Evolutionary conservation across 2,797 vertebrate genomes (phyloP).

Genomic region (Cryptoprocta ferox): DNA sequence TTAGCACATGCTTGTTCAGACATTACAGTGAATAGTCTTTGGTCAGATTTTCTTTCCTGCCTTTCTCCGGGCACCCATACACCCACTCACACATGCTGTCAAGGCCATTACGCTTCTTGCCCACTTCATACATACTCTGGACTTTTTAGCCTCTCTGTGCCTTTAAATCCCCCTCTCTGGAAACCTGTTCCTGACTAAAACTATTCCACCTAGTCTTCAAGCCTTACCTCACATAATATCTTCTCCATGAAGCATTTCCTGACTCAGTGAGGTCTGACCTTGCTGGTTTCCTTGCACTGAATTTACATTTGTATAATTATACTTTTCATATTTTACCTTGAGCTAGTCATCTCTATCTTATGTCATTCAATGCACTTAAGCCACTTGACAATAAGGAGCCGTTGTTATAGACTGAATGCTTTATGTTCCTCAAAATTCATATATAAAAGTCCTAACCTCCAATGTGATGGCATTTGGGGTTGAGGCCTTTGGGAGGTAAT

Average conservation of each 20-base stretch:
- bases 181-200: neutral
- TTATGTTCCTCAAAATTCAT: neutral
- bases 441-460: neutral
- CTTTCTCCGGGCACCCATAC: neutral
- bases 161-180: neutral
- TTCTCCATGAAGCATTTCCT: neutral
- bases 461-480: neutral
- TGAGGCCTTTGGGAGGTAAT: neutral
- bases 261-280: neutral
- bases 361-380: neutral
- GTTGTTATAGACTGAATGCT: neutral
- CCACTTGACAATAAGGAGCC: neutral
- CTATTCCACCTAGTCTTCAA: neutral
- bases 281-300: neutral
- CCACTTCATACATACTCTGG: neutral
- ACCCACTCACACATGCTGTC: no score
- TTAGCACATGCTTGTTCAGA: neutral
- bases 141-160: neutral
- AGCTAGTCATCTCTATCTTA: neutral
- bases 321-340: neutral
- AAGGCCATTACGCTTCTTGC: neutral
- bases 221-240: neutral
- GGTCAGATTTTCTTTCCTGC: neutral
- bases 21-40: neutral
- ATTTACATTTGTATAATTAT: neutral